phyloP scores from a whole-genome alignment of 2,113 vertebrate genomes.

The Hucho hucho region DNA sequence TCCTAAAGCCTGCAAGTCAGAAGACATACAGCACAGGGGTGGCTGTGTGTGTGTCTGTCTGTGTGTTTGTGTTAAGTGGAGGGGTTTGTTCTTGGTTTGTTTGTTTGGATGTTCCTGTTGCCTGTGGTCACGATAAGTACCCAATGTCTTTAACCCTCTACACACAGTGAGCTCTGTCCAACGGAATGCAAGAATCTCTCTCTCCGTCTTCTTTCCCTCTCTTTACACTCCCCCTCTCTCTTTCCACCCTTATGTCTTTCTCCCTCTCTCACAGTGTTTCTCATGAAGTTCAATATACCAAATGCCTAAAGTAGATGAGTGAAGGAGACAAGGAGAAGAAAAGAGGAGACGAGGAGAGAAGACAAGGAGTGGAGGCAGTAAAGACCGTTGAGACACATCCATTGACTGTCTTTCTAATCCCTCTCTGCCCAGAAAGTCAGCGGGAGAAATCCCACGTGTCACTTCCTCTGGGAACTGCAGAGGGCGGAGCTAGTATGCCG shows the following conservation, averaged over 20 bases:
- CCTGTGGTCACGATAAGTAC: background rate
- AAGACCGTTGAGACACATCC: too few species aligned
- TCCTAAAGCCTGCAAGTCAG: too few species aligned
- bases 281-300: background rate
- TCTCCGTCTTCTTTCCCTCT: background rate
- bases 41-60: background rate
- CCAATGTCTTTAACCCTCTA: background rate
- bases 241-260: background rate
- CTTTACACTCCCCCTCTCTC: background rate
- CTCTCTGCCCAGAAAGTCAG: conserved; percentile 44
- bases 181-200: background rate
- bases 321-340: too few species aligned
- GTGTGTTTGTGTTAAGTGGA: conserved; percentile 21
- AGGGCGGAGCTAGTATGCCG: conserved; percentile 57
- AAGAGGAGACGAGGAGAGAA: too few species aligned
- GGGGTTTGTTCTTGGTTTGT: conserved; percentile 17
- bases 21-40: too few species aligned
- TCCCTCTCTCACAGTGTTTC: background rate
- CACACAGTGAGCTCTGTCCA: background rate
- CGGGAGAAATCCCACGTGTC: conserved; percentile 64
- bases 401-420: background rate
- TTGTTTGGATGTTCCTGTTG: conserved; percentile 24
- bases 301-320: too few species aligned
- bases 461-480: conserved; percentile 70
- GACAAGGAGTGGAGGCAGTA: too few species aligned